Percentiles rank a stretch among this genome's conserved stretches.
phyloP scores from a whole-genome alignment of 2,888 invertebrate genomes.

The Pocota personata region DNA sequence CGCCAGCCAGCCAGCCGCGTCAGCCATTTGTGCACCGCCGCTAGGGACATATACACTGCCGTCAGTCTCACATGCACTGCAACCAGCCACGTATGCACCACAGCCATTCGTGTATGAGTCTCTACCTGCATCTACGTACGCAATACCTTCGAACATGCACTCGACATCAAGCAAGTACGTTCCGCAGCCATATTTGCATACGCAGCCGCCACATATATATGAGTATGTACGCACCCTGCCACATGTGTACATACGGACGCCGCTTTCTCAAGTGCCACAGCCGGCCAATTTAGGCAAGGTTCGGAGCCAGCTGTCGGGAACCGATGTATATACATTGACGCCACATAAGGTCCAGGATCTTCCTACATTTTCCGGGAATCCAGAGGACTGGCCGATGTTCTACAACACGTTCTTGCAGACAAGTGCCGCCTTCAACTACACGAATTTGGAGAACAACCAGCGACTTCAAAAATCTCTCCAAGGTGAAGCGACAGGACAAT shows the following conservation, averaged over 20 bases:
- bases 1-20: background rate
- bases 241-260: constrained; percentile 5
- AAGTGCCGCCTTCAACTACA: constrained; percentile 43
- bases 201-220: background rate
- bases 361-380: constrained; percentile 59
- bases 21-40: background rate
- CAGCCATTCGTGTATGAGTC: background rate
- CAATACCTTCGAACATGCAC: background rate
- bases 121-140: too few relatives aligned
- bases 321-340: background rate
- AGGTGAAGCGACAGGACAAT: constrained; percentile 51
- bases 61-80: background rate
- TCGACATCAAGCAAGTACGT: background rate
- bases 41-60: background rate
- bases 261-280: background rate
- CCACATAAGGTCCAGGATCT: constrained; percentile 52
- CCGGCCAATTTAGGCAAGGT: background rate
- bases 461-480: constrained; percentile 49
- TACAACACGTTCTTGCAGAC: constrained; percentile 52
- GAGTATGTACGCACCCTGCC: constrained; percentile 7
- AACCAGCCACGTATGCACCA: background rate
- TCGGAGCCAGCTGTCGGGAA: background rate
- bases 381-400: constrained; percentile 58
- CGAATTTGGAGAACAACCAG: constrained; percentile 60
- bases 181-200: constrained; percentile 1